Percentiles rank a stretch among this genome's conserved stretches.
Conservation (phyloP, 1,140 invertebrate species). For the Harpegnathos saltator region DNA sequence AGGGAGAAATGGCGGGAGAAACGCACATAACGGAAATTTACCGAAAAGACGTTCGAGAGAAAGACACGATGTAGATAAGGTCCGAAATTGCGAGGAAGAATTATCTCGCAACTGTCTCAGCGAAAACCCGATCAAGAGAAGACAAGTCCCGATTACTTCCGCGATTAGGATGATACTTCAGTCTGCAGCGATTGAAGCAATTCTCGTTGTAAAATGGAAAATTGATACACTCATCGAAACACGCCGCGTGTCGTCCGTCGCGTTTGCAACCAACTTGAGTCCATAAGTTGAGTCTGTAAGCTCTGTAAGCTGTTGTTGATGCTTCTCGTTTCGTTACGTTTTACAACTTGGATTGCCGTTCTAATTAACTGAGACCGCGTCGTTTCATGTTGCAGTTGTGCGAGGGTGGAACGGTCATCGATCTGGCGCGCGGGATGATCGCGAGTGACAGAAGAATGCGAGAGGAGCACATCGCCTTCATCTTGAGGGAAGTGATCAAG, state of each 20-base stretch:
- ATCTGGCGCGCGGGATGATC: conserved; percentile 90
- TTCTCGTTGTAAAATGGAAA: too few relatives aligned
- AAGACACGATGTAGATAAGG: not conserved
- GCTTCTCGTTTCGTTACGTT: not conserved
- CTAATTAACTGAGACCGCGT: conserved; percentile 5
- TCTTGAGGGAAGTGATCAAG: conserved; percentile 94
- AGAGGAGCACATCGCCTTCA: conserved; percentile 95
- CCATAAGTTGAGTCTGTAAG: too few relatives aligned
- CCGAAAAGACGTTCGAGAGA: not conserved
- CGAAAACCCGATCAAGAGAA: not conserved
- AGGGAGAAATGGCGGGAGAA: not conserved
- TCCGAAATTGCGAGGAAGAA: not conserved
- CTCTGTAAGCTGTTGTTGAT: too few relatives aligned
- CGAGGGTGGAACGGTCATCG: conserved; percentile 92
- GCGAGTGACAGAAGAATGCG: conserved; percentile 90
- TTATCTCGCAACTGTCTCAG: too few relatives aligned
- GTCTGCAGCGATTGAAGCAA: too few relatives aligned
- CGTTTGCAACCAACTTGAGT: not conserved
- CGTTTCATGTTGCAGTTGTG: conserved; percentile 88
- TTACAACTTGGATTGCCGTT: not conserved
- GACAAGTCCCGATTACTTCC: conserved; percentile 78
- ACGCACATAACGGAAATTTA: not conserved
- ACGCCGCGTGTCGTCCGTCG: not conserved
- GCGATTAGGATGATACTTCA: conserved; percentile 63
- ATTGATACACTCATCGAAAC: not conserved